Evolutionary conservation across 2,888 invertebrate species (phyloP).

Genomic region (Agrotis exclamationis): DNA sequence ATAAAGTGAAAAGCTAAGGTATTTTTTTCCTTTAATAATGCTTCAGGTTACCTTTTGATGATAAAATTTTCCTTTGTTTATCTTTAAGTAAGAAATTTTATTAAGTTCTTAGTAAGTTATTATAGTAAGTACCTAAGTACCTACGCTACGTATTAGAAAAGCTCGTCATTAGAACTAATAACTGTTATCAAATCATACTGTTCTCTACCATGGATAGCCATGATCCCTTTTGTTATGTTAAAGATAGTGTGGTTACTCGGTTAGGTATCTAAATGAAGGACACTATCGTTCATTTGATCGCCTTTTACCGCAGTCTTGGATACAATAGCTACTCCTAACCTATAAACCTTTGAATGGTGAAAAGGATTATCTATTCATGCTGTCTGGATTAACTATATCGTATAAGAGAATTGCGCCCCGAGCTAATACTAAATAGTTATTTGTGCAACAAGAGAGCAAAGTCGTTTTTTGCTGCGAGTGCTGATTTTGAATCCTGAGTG

Average conservation of each 20-base stretch:
- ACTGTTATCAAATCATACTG: too few relatives aligned
- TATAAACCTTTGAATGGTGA: background rate
- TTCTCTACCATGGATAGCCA: too few relatives aligned
- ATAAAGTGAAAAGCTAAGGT: background rate
- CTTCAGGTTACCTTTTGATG: slow-evolving; percentile 5
- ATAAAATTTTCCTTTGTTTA: background rate
- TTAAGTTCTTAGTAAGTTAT: background rate
- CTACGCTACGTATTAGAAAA: background rate
- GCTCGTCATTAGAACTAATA: too few relatives aligned
- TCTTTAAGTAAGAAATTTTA: background rate
- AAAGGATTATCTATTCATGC: background rate
- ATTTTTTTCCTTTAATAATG: background rate
- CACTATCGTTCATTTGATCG: background rate
- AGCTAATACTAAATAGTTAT: too few relatives aligned
- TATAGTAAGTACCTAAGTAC: background rate
- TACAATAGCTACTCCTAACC: background rate
- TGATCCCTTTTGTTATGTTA: background rate
- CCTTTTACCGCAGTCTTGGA: background rate
- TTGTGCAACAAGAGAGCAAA: too few relatives aligned
- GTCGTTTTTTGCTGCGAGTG: too few relatives aligned
- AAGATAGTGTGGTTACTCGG: background rate
- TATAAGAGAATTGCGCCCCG: background rate
- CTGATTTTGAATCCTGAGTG: too few relatives aligned
- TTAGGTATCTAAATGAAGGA: background rate
- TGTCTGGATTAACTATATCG: background rate